phyloP scores from a whole-genome alignment of 2,888 invertebrate genomes.

The Polyommatus iphigenia region DNA sequence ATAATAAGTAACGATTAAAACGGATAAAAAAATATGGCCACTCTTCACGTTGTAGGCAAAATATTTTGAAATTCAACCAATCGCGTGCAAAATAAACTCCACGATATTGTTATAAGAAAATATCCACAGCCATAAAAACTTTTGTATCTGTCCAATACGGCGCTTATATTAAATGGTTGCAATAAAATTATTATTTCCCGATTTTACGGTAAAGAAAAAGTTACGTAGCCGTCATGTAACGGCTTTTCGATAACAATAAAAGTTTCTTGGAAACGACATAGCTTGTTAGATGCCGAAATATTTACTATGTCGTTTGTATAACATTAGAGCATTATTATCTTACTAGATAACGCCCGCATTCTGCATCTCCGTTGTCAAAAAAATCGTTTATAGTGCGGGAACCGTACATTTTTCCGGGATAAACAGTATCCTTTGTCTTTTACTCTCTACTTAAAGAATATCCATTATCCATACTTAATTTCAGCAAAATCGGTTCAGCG shows the following conservation, averaged over 20 bases:
- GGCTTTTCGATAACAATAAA: conserved; percentile 21
- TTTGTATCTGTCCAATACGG: conserved; percentile 7
- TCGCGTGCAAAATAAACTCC: not conserved
- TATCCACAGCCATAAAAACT: not conserved
- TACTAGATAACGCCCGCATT: no score
- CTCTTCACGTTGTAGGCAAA: not conserved
- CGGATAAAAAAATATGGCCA: not conserved
- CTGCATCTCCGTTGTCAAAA: no score
- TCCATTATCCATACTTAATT: no score
- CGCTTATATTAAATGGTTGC: conserved; percentile 11
- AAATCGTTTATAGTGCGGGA: no score
- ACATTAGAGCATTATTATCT: no score
- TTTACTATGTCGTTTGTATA: no score
- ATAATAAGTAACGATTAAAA: not conserved
- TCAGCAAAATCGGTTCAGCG: no score
- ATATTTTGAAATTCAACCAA: not conserved
- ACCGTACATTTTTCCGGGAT: no score
- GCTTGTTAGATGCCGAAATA: not conserved
- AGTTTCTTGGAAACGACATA: not conserved
- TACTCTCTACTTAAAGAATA: no score
- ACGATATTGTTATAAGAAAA: conserved; percentile 3
- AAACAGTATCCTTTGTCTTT: no score
- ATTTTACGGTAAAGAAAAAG: not conserved
- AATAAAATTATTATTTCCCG: conserved; percentile 18
- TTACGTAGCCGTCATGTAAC: conserved; percentile 2